Percentiles rank a stretch among this genome's conserved stretches.
phyloP scores from a whole-genome alignment of 2,797 vertebrate species.

The Sarcophilus harrisii region DNA sequence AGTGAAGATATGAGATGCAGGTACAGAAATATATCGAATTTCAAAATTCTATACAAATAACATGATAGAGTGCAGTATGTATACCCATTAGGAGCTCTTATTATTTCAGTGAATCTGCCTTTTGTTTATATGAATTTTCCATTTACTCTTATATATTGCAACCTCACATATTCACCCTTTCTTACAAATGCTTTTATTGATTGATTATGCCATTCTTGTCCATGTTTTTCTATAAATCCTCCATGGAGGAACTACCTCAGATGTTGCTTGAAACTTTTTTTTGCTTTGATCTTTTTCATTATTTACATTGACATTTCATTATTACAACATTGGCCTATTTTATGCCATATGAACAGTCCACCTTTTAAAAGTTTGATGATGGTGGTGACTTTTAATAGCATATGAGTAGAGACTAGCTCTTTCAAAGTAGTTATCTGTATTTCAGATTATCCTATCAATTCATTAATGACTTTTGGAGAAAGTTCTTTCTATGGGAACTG shows the following conservation, averaged over 20 bases:
- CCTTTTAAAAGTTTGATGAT: background rate
- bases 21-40: background rate
- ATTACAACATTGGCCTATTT: background rate
- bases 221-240: background rate
- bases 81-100: background rate
- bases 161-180: background rate
- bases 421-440: background rate
- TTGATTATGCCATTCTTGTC: background rate
- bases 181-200: background rate
- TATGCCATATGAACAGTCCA: background rate
- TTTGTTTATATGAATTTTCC: background rate
- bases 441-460: background rate
- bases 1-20: background rate
- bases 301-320: background rate
- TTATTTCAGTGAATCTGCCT: background rate
- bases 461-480: background rate
- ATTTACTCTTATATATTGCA: background rate
- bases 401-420: background rate
- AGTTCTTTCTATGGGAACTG: background rate
- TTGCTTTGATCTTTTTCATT: background rate
- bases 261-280: background rate
- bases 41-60: background rate
- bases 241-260: background rate
- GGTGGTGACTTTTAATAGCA: background rate
- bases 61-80: background rate